phyloP scores from a whole-genome alignment of 1,140 invertebrate species.

The Magallana gigas region DNA sequence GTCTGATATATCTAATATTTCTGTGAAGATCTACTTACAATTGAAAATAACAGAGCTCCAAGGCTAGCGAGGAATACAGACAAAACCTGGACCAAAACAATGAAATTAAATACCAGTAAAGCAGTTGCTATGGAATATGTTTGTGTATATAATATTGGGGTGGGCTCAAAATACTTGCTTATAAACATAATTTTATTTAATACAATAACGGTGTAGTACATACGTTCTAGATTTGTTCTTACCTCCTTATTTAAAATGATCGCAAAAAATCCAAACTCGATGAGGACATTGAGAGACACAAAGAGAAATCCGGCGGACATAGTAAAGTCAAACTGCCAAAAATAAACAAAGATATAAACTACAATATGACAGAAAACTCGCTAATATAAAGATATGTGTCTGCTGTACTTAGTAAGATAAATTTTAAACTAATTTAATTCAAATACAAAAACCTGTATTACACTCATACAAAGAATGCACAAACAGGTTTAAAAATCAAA shows the following conservation, averaged over 20 bases:
- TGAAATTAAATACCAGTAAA: too few species aligned
- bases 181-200: too few species aligned
- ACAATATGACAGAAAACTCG: neutral
- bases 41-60: conserved; percentile 89
- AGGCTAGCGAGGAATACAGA: conserved; percentile 88
- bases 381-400: neutral
- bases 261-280: conserved; percentile 91
- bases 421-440: neutral
- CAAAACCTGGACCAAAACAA: conserved; percentile 77
- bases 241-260: conserved; percentile 83
- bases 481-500: neutral
- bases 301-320: conserved; percentile 88
- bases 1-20: too few species aligned
- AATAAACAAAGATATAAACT: neutral
- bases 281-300: conserved; percentile 87
- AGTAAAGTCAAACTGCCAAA: conserved; percentile 88
- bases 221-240: neutral
- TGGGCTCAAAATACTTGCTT: too few species aligned
- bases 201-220: too few species aligned
- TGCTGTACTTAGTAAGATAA: neutral
- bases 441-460: neutral
- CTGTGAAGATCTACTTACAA: conserved; percentile 77
- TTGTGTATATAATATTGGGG: too few species aligned
- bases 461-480: neutral
- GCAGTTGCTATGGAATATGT: too few species aligned